Base-by-base conservation (phyloP, 2,888 invertebrate species). In the Labia minor region DNA sequence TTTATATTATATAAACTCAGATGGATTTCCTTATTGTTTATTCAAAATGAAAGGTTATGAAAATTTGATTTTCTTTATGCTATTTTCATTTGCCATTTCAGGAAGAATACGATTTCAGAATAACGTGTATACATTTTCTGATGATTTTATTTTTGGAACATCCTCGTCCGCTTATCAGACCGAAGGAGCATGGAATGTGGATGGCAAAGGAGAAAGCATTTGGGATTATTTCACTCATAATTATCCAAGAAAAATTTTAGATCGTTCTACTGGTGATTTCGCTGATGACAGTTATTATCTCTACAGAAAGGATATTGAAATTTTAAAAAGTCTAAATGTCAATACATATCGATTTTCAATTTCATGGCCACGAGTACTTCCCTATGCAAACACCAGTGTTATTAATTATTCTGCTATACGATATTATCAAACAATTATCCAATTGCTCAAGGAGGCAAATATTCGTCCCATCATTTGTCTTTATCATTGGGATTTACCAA, bases 111-210 rank as follows among this genome's bases (percentile, higher is more conserved):
- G n/a, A n/a, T n/a, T n/a, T n/a, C 26, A 26, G 26, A 26, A 49
- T 49, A 49, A 49, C 14, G 14, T 14, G 3, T 49, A n/a, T 3
- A 49, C 49, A 49, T 49, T 49, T 16, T 16, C 49, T n/a, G 16
- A 49, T 2, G 49, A 49, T 16, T 49, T 49, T 16, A n/a, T 49
- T 10, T 49, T 49, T 14, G 49, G 49, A 4, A 3, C 16, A 11
- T 49, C 49, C 16, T 4, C 49, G 16, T 11, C 26, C 8, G 4
- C 65, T 72, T 66, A 61, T n/a, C 66, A 66, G 16, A 16, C 21
- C 11, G 66, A 66, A 61, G 66, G 66, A 1, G 66, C 61, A 19
- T 66, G 66, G 74, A 85, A 83, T 62, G 19, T 63, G 63, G 26
- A 65, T n/a, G 49, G 49, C 3, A 49, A 49, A 49, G 49, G 8